Evolutionary conservation across 2,888 invertebrate species (phyloP).

Genomic region (Polymixis flavicincta): DNA sequence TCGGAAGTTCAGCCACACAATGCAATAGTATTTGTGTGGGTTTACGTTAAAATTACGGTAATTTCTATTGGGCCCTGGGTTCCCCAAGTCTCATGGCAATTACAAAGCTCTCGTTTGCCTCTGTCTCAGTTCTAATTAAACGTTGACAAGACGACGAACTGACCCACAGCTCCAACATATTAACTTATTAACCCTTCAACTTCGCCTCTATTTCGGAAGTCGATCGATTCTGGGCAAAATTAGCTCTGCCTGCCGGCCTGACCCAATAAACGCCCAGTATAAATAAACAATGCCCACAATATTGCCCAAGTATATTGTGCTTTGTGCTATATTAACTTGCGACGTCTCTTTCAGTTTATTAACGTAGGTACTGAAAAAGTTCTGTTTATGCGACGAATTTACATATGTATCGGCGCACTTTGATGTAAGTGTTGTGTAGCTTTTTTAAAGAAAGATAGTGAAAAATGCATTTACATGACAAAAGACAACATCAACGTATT

Average conservation of each 20-base stretch:
- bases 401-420: constrained; percentile 37
- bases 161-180: constrained; percentile 48
- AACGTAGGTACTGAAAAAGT: constrained; percentile 42
- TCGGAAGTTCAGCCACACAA: not conserved
- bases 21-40: not conserved
- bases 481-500: constrained; percentile 28
- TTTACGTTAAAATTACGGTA: not conserved
- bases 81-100: constrained; percentile 40
- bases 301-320: constrained; percentile 41
- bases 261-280: constrained; percentile 67
- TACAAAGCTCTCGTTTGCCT: constrained; percentile 25
- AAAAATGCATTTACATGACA: constrained; percentile 14
- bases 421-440: constrained; percentile 29
- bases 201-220: constrained; percentile 61
- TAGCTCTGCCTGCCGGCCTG: constrained; percentile 56
- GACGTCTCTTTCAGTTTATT: constrained; percentile 30
- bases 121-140: constrained; percentile 48
- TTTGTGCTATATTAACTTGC: constrained; percentile 47
- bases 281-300: constrained; percentile 64
- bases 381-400: constrained; percentile 40
- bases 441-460: constrained; percentile 29
- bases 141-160: constrained; percentile 42
- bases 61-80: not conserved
- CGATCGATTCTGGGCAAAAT: constrained; percentile 66
- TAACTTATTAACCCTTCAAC: constrained; percentile 54